A percentile compares a stretch with the other conserved stretches of the same genome.
Evolutionary conservation across 2,797 vertebrate species (phyloP).

Genomic region (Dromococcyx pavoninus): DNA sequence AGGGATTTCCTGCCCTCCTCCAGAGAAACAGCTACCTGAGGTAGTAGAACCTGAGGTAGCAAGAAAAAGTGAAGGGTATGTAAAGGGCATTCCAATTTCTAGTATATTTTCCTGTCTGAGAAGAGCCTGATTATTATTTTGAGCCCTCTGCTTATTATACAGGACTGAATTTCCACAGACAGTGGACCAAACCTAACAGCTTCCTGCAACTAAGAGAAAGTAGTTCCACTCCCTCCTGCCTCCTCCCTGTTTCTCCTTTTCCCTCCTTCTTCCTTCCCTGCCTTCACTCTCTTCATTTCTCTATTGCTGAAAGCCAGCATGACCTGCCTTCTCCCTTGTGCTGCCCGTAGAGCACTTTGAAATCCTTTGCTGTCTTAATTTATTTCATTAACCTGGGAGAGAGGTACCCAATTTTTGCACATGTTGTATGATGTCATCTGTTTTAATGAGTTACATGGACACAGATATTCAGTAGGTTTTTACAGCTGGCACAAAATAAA

Average conservation of each 20-base stretch:
- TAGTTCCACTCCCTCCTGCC: not conserved
- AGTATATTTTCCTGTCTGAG: not conserved
- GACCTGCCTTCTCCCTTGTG: not conserved
- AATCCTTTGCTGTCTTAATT: not conserved
- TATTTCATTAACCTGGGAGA: not conserved
- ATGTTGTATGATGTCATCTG: not conserved
- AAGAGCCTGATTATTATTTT: not conserved
- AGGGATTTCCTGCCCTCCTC: not conserved
- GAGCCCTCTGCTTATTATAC: not conserved
- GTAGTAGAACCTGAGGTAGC: not conserved
- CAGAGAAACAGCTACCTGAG: not conserved
- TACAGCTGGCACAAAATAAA: not conserved
- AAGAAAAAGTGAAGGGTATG: not conserved
- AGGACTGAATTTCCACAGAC: not conserved
- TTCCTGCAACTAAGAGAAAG: not conserved
- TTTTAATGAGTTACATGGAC: not conserved
- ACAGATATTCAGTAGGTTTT: not conserved
- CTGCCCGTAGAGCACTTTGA: not conserved
- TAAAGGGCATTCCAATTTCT: not conserved
- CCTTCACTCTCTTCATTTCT: fast-evolving
- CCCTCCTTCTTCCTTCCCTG: no score
- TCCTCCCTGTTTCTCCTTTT: not conserved
- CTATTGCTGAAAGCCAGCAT: not conserved
- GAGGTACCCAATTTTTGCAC: not conserved
- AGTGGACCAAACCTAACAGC: not conserved